Percentiles rank a stretch among this genome's conserved stretches.
Conservation (phyloP, 2,113 vertebrate genomes). For the Mus musculus region DNA sequence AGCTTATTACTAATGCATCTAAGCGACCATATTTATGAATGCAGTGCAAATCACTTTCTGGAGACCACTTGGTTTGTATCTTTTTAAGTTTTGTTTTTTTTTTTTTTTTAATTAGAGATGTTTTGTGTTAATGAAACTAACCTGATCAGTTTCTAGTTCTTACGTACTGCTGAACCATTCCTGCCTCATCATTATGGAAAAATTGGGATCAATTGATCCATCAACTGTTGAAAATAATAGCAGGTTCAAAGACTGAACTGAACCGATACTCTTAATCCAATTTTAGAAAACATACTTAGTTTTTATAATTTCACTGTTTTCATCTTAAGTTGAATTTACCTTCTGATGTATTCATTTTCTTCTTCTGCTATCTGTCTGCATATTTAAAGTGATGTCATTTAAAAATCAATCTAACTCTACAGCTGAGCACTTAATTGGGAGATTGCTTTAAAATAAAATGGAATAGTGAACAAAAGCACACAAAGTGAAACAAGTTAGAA, state of each 20-base stretch:
- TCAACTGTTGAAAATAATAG: slow-evolving; percentile 29
- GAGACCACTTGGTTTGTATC: neutral
- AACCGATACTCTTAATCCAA: slow-evolving; percentile 27
- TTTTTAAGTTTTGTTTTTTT: neutral
- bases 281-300: slow-evolving; percentile 16
- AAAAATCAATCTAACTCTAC: slow-evolving; percentile 21
- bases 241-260: neutral
- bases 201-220: neutral
- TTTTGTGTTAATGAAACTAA: neutral
- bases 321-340: slow-evolving; percentile 40
- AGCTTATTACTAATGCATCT: neutral
- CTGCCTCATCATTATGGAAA: neutral
- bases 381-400: neutral
- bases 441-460: neutral
- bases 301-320: slow-evolving; percentile 39
- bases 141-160: neutral
- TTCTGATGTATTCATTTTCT: neutral
- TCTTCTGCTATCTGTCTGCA: neutral
- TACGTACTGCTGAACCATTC: neutral
- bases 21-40: neutral
- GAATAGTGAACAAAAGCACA: neutral
- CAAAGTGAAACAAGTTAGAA: neutral
- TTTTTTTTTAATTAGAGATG: neutral
- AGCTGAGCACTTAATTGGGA: slow-evolving; percentile 1
- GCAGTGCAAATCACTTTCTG: neutral